Evolutionary conservation across 2,797 vertebrate genomes (phyloP), one percentile per base, ranked within the genome.

Genomic region (Liasis olivaceus): DNA sequence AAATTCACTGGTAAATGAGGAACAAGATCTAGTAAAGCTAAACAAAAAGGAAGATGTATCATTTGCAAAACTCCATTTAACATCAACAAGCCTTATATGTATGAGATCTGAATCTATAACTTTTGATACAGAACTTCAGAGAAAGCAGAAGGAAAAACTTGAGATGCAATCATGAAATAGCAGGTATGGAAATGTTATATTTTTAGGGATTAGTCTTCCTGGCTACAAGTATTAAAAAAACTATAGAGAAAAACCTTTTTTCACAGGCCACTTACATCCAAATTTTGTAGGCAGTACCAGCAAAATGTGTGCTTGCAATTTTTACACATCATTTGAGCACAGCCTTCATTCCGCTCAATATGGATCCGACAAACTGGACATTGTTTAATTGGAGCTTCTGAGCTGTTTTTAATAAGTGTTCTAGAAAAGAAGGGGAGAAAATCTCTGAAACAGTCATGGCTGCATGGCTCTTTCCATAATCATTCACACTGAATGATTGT

Each of bases 321-420:
- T 97, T 99, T 99, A 92, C 99, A 99, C 97, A 99, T 98, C 99
- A 99, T 99, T 98, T 99, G 99, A 56, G 99, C 99, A 14, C 99
- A 99, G 96, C 99, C 99, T 96, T 99, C 99, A 0, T 99, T 99
- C 94, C 99, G 98, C 94, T 99, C 99, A 1, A 99, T 99, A 93
- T 99, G 98, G 95, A 99, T 98, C 1, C 97, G 98, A 95, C 99
- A 99, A 85, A 98, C 98, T 0, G 99, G 99, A 95, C 99, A 99
- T 95, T 99, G 99, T 96, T 99, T 99, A 96, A 99, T 99, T 95
- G 98, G 96, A 85, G 97, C 94, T 66, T 99, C 98, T 0, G 96
- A 63, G 47, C 98, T 98, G 0, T 89, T 96, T 96, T 97, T 96
- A 58, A 96, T 96, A 95, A 97, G 97, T 24, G 94, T 91, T 94